phyloP scores from a whole-genome alignment of 2,888 invertebrate species.

The Omphaloscelis lunosa region DNA sequence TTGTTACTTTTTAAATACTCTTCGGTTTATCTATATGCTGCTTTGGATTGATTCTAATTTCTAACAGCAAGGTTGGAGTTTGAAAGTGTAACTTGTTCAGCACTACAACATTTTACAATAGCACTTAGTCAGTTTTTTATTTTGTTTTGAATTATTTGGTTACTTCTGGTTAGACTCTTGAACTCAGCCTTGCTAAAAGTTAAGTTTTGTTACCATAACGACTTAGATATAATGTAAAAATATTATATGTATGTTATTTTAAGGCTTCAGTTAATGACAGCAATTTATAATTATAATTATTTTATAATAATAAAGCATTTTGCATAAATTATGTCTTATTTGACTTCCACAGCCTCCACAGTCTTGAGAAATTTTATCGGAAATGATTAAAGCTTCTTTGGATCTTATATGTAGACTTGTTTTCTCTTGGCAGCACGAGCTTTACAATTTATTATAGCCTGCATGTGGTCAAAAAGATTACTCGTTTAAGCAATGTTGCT shows the following conservation, averaged over 20 bases:
- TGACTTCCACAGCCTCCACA: background rate
- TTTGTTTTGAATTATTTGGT: background rate
- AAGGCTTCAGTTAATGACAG: slow-evolving; percentile 51
- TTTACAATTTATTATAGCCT: background rate
- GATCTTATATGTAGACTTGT: background rate
- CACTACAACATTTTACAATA: slow-evolving; percentile 1
- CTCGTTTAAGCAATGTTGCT: background rate
- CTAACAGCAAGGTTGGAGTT: slow-evolving; percentile 73
- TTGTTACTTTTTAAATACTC: slow-evolving; percentile 8
- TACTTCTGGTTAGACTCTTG: slow-evolving; percentile 82
- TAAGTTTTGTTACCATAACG: slow-evolving; percentile 67
- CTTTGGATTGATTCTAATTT: slow-evolving; percentile 47
- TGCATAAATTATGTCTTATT: slow-evolving; percentile 31
- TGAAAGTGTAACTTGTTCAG: slow-evolving; percentile 77
- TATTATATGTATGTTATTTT: slow-evolving; percentile 55
- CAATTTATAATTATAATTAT: slow-evolving; percentile 59
- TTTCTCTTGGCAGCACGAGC: background rate
- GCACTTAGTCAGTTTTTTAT: background rate
- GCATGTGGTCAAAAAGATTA: background rate
- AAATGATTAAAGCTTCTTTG: background rate
- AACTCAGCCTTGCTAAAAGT: slow-evolving; percentile 75
- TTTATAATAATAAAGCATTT: slow-evolving; percentile 67
- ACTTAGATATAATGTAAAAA: slow-evolving; percentile 53
- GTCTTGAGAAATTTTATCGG: background rate
- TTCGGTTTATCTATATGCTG: slow-evolving; percentile 31